Percentiles rank a stretch among this genome's conserved stretches.
These are phyloP conservation scores for Andrena praecox DNA, from an alignment of 2,888 invertebrate species.

Conservation along the genomic window DNA sequence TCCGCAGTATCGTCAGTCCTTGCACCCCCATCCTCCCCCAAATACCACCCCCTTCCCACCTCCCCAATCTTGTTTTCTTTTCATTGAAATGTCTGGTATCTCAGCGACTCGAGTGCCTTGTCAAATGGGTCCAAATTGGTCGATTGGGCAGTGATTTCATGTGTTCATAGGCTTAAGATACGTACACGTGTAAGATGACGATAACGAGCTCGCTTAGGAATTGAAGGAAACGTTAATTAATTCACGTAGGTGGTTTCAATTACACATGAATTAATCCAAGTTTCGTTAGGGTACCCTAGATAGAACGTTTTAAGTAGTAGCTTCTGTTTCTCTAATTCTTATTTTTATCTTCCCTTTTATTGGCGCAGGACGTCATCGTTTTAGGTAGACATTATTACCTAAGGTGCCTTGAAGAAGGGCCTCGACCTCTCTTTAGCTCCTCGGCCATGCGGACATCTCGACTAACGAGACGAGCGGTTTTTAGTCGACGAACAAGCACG, in stretches of 20 bases:
- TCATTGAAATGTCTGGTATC: constrained; percentile 49
- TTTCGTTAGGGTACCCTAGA: constrained; percentile 66
- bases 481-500: constrained; percentile 21
- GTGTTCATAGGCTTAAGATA: constrained; percentile 85
- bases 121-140: constrained; percentile 83
- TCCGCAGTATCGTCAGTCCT: constrained; percentile 46
- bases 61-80: background rate
- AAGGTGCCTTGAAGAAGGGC: constrained; percentile 80
- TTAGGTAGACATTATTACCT: constrained; percentile 73
- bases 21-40: background rate
- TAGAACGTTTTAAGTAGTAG: constrained; percentile 77
- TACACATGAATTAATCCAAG: constrained; percentile 69
- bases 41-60: background rate
- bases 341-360: constrained; percentile 64
- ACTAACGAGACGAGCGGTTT: constrained; percentile 13
- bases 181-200: constrained; percentile 74
- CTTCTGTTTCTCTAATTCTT: constrained; percentile 73
- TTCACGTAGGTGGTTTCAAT: constrained; percentile 69
- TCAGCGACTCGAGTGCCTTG: constrained; percentile 81
- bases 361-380: constrained; percentile 83
- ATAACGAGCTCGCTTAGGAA: constrained; percentile 76
- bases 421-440: constrained; percentile 77
- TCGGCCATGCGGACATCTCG: constrained; percentile 48
- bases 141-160: constrained; percentile 85
- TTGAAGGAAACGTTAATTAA: constrained; percentile 59